These are phyloP conservation scores for Oxyruncus cristatus DNA, from an alignment of 2,113 vertebrate species.

Conservation along the genomic window DNA sequence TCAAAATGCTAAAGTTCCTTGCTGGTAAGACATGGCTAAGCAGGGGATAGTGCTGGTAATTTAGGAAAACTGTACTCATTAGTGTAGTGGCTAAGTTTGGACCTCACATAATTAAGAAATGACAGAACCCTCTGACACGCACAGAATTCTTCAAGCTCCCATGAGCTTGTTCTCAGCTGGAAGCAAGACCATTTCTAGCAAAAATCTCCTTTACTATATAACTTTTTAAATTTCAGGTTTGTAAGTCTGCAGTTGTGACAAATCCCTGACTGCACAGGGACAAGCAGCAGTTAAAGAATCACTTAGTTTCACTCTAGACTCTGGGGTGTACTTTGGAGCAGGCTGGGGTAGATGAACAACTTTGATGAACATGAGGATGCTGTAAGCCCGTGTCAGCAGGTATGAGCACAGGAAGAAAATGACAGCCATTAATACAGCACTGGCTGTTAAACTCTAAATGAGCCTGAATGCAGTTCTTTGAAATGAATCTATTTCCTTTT, in stretches of 20 bases:
- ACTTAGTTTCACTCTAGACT: neutral
- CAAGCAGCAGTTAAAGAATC: conserved; percentile 1
- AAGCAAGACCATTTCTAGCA: neutral
- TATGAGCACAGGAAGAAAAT: neutral
- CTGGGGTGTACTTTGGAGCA: conserved; percentile 14
- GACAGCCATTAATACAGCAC: conserved; percentile 13
- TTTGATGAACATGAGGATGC: neutral
- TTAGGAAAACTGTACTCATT: neutral
- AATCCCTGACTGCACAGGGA: neutral
- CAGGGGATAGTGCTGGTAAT: neutral
- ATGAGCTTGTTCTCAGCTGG: neutral
- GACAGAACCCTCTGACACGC: neutral
- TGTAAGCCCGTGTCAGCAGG: neutral
- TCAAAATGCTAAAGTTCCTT: neutral
- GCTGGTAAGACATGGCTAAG: neutral
- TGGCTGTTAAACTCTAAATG: conserved; percentile 37
- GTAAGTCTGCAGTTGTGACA: neutral
- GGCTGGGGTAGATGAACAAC: neutral
- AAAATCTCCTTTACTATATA: neutral
- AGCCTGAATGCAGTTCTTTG: conserved; percentile 20
- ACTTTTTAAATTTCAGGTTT: conserved; percentile 8
- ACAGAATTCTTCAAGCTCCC: neutral
- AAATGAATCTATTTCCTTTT: conserved; percentile 13
- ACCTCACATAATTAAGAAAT: neutral
- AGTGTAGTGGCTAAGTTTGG: neutral